Conservation (phyloP, 2,113 vertebrate genomes). For the Anseranas semipalmata region DNA sequence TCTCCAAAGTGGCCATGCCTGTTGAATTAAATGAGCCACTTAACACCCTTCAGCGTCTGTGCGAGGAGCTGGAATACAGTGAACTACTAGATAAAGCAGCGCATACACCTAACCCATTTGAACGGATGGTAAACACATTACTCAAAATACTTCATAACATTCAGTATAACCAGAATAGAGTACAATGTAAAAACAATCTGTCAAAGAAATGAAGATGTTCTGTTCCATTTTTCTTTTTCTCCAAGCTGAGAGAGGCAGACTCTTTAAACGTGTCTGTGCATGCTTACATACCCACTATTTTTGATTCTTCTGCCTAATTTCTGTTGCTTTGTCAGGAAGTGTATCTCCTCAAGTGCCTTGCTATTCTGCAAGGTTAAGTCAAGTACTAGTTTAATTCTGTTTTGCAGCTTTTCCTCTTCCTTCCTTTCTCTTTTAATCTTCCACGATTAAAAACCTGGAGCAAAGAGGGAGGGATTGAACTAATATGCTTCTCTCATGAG, state of each 20-base stretch:
- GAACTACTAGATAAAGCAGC: slow-evolving; percentile 92
- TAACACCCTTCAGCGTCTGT: slow-evolving; percentile 94
- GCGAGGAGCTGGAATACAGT: slow-evolving; percentile 97
- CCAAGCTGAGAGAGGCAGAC: neutral
- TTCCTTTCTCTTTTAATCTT: neutral
- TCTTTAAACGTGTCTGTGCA: accelerated
- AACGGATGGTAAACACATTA: slow-evolving; percentile 87
- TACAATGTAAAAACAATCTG: neutral
- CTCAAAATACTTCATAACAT: neutral
- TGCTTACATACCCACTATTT: neutral
- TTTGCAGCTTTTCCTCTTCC: neutral
- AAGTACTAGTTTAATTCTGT: neutral
- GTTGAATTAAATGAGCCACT: slow-evolving; percentile 95
- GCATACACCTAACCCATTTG: slow-evolving; percentile 75
- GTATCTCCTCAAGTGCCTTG: neutral
- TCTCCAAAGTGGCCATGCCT: slow-evolving; percentile 97
- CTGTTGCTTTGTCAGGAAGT: neutral
- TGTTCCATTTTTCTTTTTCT: neutral
- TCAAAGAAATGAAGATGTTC: neutral
- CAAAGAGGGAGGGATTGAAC: neutral
- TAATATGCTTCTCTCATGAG: neutral
- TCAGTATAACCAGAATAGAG: neutral
- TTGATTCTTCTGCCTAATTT: neutral
- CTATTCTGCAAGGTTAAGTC: neutral
- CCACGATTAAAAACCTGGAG: neutral